Conservation (phyloP, 2,888 invertebrate genomes). For the Nemapogon koenigi region DNA sequence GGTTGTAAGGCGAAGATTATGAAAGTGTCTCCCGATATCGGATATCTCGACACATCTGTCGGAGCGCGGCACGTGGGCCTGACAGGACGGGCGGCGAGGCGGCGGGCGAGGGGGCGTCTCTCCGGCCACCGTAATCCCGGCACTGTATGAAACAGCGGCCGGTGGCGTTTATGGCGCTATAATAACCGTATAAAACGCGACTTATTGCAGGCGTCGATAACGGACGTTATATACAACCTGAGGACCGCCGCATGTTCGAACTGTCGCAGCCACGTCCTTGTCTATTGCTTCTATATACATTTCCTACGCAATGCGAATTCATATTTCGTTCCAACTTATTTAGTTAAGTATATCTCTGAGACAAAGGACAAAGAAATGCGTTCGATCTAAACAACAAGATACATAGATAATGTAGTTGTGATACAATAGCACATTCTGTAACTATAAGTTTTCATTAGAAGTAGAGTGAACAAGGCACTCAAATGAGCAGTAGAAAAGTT, state of each 20-base stretch:
- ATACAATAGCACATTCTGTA: too few species aligned
- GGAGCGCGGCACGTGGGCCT: conserved; percentile 53
- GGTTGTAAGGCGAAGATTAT: conserved; percentile 55
- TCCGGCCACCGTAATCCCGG: conserved; percentile 39
- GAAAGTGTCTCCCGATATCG: conserved; percentile 62
- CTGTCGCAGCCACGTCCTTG: too few species aligned
- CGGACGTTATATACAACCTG: conserved; percentile 50
- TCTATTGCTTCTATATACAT: too few species aligned
- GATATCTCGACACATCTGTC: conserved; percentile 62
- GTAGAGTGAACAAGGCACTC: conserved; percentile 50
- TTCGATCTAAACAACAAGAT: too few species aligned
- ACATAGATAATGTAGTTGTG: too few species aligned
- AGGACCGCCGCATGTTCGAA: conserved; percentile 23
- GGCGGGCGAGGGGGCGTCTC: conserved; percentile 8
- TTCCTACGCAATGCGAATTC: too few species aligned
- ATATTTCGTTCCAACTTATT: too few species aligned
- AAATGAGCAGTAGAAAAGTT: conserved; percentile 50
- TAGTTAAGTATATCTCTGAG: too few species aligned
- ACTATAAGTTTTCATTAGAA: conserved; percentile 59
- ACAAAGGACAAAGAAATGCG: too few species aligned
- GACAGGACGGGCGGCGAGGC: conserved; percentile 34
- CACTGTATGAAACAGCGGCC: conserved; percentile 62
- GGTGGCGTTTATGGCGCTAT: conserved; percentile 63
- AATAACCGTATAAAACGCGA: conserved; percentile 65
- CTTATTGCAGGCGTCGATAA: conserved; percentile 63